Evolutionary conservation across 2,113 vertebrate genomes (phyloP).

Genomic region (Isurus oxyrinchus): DNA sequence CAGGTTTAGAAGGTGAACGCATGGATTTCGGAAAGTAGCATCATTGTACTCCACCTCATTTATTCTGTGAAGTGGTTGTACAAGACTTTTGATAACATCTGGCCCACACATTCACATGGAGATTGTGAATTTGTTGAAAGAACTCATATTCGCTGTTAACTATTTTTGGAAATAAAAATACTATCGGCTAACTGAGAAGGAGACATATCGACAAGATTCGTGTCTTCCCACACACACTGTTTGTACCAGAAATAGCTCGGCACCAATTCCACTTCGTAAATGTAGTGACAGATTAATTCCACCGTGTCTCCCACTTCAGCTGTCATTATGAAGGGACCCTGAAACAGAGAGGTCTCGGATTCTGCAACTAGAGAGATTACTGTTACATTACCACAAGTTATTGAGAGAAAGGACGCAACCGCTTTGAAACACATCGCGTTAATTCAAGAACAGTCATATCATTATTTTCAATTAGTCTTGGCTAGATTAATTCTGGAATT

Average conservation of each 20-base stretch:
- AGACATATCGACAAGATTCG: neutral
- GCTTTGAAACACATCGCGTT: too few relatives aligned
- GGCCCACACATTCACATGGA: neutral
- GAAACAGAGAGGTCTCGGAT: neutral
- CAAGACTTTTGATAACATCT: too few relatives aligned
- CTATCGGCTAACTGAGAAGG: neutral
- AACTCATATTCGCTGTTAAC: neutral
- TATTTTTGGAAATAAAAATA: neutral
- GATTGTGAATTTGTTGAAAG: neutral
- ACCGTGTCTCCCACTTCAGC: neutral
- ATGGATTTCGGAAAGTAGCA: too few relatives aligned
- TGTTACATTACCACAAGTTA: neutral
- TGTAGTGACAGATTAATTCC: neutral
- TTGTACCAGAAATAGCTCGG: neutral
- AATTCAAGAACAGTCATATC: too few relatives aligned
- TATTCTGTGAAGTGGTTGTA: too few relatives aligned
- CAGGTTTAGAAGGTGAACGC: too few relatives aligned
- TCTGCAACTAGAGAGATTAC: neutral
- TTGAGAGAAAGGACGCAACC: neutral
- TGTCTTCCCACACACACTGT: neutral
- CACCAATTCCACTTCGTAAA: neutral
- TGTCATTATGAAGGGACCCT: neutral
- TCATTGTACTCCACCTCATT: too few relatives aligned
- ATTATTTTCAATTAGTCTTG: too few relatives aligned
- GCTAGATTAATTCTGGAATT: too few relatives aligned